These are phyloP conservation scores for Zaprionus tsacasi DNA, from an alignment of 1,140 invertebrate genomes.

Conservation along the genomic window DNA sequence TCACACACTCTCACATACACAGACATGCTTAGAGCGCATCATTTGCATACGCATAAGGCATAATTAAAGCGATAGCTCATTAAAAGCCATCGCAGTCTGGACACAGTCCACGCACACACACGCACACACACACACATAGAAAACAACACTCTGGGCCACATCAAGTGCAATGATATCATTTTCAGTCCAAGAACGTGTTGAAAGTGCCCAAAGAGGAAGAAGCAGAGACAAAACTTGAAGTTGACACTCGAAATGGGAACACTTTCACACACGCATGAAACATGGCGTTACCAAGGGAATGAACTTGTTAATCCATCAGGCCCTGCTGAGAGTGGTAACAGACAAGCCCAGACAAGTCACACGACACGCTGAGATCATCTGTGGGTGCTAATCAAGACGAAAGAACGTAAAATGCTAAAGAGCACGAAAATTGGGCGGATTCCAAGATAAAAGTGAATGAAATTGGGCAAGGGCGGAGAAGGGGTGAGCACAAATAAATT, in stretches of 20 bases:
- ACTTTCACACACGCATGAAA: slow-evolving; percentile 63
- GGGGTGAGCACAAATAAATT: neutral
- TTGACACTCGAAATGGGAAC: slow-evolving; percentile 77
- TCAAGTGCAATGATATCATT: slow-evolving; percentile 50
- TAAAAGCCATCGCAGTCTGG: slow-evolving; percentile 35
- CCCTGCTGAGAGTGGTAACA: neutral
- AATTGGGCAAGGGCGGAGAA: neutral
- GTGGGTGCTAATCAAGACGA: slow-evolving; percentile 24
- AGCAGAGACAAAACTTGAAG: slow-evolving; percentile 50
- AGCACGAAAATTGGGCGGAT: neutral
- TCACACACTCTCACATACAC: slow-evolving; percentile 19
- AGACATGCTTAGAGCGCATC: neutral
- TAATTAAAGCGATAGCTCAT: slow-evolving; percentile 66
- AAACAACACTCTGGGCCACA: slow-evolving; percentile 8
- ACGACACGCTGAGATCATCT: neutral
- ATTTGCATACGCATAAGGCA: slow-evolving; percentile 68
- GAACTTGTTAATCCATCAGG: slow-evolving; percentile 44
- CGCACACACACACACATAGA: slow-evolving; percentile 7
- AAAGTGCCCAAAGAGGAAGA: slow-evolving; percentile 24
- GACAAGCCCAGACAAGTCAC: neutral
- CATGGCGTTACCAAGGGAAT: neutral
- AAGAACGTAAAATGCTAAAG: neutral
- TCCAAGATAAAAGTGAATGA: neutral
- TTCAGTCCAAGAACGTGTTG: slow-evolving; percentile 24
- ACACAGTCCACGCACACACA: slow-evolving; percentile 18